phyloP scores from a whole-genome alignment of 2,113 vertebrate species.

The Xiphophorus couchianus region DNA sequence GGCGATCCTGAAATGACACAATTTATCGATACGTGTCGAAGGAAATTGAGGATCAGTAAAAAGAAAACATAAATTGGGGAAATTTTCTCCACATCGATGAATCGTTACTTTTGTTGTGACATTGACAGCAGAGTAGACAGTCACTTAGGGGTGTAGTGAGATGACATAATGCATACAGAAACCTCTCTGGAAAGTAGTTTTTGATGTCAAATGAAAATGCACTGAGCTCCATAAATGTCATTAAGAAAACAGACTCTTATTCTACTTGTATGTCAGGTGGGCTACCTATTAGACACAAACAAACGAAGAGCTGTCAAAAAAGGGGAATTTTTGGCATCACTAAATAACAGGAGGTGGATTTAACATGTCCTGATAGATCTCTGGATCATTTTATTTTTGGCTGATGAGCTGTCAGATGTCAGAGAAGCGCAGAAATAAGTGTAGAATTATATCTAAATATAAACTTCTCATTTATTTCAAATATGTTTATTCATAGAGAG shows the following conservation, averaged over 20 bases:
- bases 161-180: neutral
- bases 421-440: constrained; percentile 29
- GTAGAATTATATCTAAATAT: neutral
- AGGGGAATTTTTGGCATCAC: constrained; percentile 3
- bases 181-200: neutral
- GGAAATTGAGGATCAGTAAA: constrained; percentile 19
- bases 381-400: constrained; percentile 10
- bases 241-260: neutral
- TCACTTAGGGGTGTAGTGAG: neutral
- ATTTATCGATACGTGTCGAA: constrained; percentile 26
- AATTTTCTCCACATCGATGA: constrained; percentile 20
- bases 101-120: constrained; percentile 8
- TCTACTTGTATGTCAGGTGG: constrained; percentile 10
- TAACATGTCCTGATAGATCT: constrained; percentile 28
- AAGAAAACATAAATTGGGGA: constrained; percentile 13
- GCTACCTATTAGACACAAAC: neutral
- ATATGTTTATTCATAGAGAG: too few relatives aligned
- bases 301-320: neutral
- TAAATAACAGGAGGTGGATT: constrained; percentile 36
- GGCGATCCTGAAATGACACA: constrained; percentile 11
- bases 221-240: neutral
- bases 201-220: constrained; percentile 8
- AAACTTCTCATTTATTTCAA: too few relatives aligned
- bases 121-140: constrained; percentile 14
- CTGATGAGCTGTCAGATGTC: constrained; percentile 47